phyloP scores from a whole-genome alignment of 2,113 vertebrate species.

The Bucco capensis region DNA sequence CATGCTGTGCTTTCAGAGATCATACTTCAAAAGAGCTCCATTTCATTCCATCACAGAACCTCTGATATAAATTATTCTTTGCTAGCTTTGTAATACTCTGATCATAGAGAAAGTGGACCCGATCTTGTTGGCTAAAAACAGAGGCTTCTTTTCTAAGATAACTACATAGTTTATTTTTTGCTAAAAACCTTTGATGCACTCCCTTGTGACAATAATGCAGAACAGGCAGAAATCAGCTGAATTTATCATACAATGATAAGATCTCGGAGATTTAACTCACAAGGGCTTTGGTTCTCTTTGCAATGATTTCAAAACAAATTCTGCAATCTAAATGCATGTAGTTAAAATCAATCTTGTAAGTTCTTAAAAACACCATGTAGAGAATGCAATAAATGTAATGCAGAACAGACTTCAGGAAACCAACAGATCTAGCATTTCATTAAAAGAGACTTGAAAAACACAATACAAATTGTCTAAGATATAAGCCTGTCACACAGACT shows the following conservation, averaged over 20 bases:
- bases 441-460: slow-evolving; percentile 40
- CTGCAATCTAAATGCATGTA: slow-evolving; percentile 19
- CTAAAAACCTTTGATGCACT: slow-evolving; percentile 68
- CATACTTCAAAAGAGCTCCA: slow-evolving; percentile 86
- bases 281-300: slow-evolving; percentile 24
- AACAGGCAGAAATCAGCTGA: slow-evolving; percentile 33
- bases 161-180: slow-evolving; percentile 65
- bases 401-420: slow-evolving; percentile 26
- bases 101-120: slow-evolving; percentile 73
- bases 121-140: slow-evolving; percentile 65
- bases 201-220: slow-evolving; percentile 38
- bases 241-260: slow-evolving; percentile 55
- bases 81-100: slow-evolving; percentile 77
- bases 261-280: slow-evolving; percentile 44
- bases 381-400: slow-evolving; percentile 6
- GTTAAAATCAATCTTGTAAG: slow-evolving; percentile 39
- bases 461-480: slow-evolving; percentile 8
- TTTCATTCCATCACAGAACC: slow-evolving; percentile 83
- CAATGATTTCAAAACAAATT: slow-evolving; percentile 49
- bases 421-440: not conserved
- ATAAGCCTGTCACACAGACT: not conserved
- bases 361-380: slow-evolving; percentile 42
- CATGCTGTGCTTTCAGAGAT: slow-evolving; percentile 88
- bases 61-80: slow-evolving; percentile 83
- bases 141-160: slow-evolving; percentile 61